These are phyloP conservation scores for Hydrochoerus hydrochaeris DNA, from an alignment of 2,113 vertebrate genomes.

Conservation along the genomic window DNA sequence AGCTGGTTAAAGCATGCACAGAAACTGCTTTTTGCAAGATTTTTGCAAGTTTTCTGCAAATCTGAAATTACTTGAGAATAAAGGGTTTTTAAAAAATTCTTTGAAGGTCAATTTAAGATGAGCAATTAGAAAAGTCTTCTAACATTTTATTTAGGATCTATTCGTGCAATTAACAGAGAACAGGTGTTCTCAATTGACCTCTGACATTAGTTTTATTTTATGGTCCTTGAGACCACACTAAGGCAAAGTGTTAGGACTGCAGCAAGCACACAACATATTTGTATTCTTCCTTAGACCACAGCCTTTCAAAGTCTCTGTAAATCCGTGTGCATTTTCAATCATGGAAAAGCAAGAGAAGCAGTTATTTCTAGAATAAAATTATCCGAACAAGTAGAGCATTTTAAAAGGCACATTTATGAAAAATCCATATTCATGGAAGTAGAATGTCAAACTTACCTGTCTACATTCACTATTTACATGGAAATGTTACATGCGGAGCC, in stretches of 20 bases:
- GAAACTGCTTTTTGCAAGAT: background rate
- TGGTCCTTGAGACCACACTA: slow-evolving; percentile 51
- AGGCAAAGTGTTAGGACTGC: slow-evolving; percentile 32
- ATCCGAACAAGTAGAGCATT: slow-evolving; percentile 39
- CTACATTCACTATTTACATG: slow-evolving; percentile 1
- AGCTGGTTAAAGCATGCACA: background rate
- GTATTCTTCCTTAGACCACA: slow-evolving; percentile 17
- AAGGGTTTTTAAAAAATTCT: background rate
- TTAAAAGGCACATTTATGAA: slow-evolving; percentile 25
- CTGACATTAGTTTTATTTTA: slow-evolving; percentile 51
- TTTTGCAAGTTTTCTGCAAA: slow-evolving; percentile 34
- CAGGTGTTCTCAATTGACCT: slow-evolving; percentile 65
- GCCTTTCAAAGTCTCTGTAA: slow-evolving; percentile 47
- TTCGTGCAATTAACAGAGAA: slow-evolving; percentile 50
- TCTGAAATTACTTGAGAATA: slow-evolving; percentile 53
- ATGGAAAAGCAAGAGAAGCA: slow-evolving; percentile 45
- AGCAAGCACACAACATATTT: background rate
- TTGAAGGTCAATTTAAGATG: slow-evolving; percentile 55
- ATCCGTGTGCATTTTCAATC: slow-evolving; percentile 47
- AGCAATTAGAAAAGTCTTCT: slow-evolving; percentile 23
- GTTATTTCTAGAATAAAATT: slow-evolving; percentile 63
- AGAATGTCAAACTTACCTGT: background rate
- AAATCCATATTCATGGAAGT: background rate
- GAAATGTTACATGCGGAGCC: background rate
- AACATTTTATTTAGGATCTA: slow-evolving; percentile 62